Evolutionary conservation across 2,797 vertebrate genomes (phyloP).

Genomic region (Urophycis tenuis): DNA sequence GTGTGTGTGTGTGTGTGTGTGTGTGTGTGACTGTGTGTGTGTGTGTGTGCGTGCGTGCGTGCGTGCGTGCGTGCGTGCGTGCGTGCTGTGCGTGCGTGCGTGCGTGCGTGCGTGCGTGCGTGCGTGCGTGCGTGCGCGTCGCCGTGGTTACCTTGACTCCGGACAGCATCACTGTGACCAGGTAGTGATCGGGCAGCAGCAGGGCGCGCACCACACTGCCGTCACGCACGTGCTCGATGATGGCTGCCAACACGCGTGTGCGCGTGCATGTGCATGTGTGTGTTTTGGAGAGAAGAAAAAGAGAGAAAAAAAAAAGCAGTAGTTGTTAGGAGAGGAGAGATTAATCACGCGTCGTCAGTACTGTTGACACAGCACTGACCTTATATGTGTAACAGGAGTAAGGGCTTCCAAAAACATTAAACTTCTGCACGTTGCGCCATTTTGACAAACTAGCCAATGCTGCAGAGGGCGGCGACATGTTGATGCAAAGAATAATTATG

Average conservation of each 20-base stretch:
- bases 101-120: no score
- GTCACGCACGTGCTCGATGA: conserved; percentile 94
- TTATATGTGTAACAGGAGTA: background rate
- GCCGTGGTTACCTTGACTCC: conserved; percentile 86
- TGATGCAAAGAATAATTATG: background rate
- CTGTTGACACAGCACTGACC: background rate
- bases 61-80: background rate
- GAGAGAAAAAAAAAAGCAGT: background rate
- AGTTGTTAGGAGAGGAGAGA: background rate
- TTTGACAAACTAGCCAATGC: background rate
- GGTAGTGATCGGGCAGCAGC: conserved; percentile 89
- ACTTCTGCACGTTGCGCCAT: background rate
- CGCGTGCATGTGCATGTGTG: conserved; percentile 8
- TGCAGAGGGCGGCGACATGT: background rate
- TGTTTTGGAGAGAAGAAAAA: background rate
- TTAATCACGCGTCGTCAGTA: background rate
- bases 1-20: no score
- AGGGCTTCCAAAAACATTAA: background rate
- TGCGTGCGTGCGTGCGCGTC: background rate
- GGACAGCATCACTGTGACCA: conserved; percentile 96
- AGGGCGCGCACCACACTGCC: conserved; percentile 91
- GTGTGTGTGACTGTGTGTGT: no score
- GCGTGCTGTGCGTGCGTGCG: no score
- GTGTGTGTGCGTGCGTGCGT: no score
- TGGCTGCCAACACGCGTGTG: conserved; percentile 67